Evolutionary conservation across 2,888 invertebrate species (phyloP).

Genomic region (Serrognathus titanus): DNA sequence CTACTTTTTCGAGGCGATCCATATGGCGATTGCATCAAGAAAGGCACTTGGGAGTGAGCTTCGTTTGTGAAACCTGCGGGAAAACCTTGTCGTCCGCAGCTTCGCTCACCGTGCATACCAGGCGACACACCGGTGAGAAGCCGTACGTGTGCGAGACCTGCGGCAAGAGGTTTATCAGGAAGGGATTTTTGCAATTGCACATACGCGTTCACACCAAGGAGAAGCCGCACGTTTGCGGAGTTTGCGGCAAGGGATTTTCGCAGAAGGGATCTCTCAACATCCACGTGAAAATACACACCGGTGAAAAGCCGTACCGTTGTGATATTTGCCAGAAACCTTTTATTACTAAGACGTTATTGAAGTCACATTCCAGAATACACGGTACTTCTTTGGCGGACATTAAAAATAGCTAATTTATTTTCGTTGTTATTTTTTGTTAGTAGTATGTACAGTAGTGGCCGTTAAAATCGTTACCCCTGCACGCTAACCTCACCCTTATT

Average conservation of each 20-base stretch:
- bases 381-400: slow-evolving; percentile 34
- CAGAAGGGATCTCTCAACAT: slow-evolving; percentile 58
- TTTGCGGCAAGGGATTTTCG: slow-evolving; percentile 19
- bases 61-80: slow-evolving; percentile 21
- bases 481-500: no score
- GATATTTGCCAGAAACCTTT: slow-evolving; percentile 64
- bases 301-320: slow-evolving; percentile 60
- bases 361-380: slow-evolving; percentile 29
- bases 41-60: slow-evolving; percentile 7
- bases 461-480: no score
- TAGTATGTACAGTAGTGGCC: no score
- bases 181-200: slow-evolving; percentile 20
- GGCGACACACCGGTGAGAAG: slow-evolving; percentile 52
- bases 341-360: slow-evolving; percentile 17
- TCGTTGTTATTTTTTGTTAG: background rate
- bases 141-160: slow-evolving; percentile 44
- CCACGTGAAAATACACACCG: slow-evolving; percentile 72
- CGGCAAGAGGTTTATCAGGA: slow-evolving; percentile 11
- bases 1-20: slow-evolving; percentile 4
- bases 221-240: slow-evolving; percentile 17
- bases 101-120: slow-evolving; percentile 59
- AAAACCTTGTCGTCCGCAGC: slow-evolving; percentile 35
- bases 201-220: slow-evolving; percentile 18
- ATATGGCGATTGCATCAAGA: background rate
- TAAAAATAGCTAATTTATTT: background rate